Conservation (phyloP, 2,797 vertebrate species). For the Lerista edwardsae region DNA sequence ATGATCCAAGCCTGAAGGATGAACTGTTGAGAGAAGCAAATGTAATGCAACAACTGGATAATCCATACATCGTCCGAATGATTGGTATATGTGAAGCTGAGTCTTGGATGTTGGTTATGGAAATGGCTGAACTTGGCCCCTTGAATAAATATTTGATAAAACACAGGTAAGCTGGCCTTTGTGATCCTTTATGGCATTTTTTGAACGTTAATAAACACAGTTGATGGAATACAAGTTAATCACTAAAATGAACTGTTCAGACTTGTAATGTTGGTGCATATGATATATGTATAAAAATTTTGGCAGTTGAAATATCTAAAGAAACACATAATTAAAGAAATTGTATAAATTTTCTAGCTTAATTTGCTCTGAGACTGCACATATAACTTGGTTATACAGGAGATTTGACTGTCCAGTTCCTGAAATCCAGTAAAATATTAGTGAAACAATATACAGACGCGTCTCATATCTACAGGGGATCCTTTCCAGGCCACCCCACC, state of each 20-base stretch:
- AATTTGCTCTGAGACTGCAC: not conserved
- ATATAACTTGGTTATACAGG: not conserved
- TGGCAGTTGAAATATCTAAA: not conserved
- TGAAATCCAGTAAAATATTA: slow-evolving; percentile 28
- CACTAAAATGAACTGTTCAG: not conserved
- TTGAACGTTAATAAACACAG: not conserved
- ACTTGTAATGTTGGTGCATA: not conserved
- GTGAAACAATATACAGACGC: not conserved
- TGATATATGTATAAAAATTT: not conserved
- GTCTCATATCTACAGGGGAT: too few species aligned
- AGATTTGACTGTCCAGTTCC: not conserved
- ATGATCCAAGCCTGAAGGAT: slow-evolving; percentile 84
- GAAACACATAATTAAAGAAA: slow-evolving; percentile 33
- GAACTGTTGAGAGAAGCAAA: slow-evolving; percentile 91
- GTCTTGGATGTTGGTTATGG: slow-evolving; percentile 97
- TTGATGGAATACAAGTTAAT: not conserved
- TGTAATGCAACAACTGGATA: slow-evolving; percentile 97
- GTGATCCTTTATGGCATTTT: not conserved
- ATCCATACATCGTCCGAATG: slow-evolving; percentile 98
- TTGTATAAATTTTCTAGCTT: not conserved
- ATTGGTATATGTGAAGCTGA: slow-evolving; percentile 96
- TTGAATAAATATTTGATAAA: slow-evolving; percentile 93
- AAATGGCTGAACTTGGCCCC: slow-evolving; percentile 93
- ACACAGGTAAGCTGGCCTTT: slow-evolving; percentile 80
- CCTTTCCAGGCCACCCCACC: too few species aligned